Base-by-base conservation (phyloP, 2,113 vertebrate species). In the Pelobates fuscus region DNA sequence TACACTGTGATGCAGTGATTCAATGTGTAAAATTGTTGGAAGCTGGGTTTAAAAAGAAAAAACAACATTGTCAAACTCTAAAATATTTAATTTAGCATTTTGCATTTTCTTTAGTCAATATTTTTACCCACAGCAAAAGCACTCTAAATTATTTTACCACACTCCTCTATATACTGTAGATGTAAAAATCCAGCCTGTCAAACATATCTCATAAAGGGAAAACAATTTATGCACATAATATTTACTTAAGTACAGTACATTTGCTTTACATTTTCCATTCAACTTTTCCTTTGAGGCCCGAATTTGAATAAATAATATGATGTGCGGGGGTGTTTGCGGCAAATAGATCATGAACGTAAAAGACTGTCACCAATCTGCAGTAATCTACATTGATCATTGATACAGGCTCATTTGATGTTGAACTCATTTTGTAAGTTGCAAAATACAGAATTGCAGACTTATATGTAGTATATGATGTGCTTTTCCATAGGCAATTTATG, bases 221-320 rank as follows among this genome's bases (percentile, higher is more conserved):
- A 62, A 32, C 15, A 10, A 62, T 62, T 62, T 62, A 62, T n/a
- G 26, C 59, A 62, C 59, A 30, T 62, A 62, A 30, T 62, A 11
- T 62, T 30, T 62, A 29, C 15, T 7, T 62, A 62, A 29, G 27
- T 30, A 18, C 2, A 62, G 27, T 62, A 14, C 59, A 62, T 62
- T 62, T 30, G 59, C 27, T 30, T 26, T 62, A 32, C 27, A 30
- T 29, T 30, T 62, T 17, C 14, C 29, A 62, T 62, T 29, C 59
- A 30, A 18, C 59, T 23, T 62, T 62, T 20, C 27, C 59, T 17
- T 26, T 62, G 17, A 62, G 26, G 29, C 2, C n/a, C 30, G 3
- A 29, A 30, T 30, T 29, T 62, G 29, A 29, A 62, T 57, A 62
- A 62, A 29, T 62, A 30, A 30, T 62, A 10, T 62, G 27, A 32